Evolutionary conservation across 1,140 invertebrate genomes (phyloP), one percentile per base, ranked within the genome.

Genomic region (Drosophila virilis): DNA sequence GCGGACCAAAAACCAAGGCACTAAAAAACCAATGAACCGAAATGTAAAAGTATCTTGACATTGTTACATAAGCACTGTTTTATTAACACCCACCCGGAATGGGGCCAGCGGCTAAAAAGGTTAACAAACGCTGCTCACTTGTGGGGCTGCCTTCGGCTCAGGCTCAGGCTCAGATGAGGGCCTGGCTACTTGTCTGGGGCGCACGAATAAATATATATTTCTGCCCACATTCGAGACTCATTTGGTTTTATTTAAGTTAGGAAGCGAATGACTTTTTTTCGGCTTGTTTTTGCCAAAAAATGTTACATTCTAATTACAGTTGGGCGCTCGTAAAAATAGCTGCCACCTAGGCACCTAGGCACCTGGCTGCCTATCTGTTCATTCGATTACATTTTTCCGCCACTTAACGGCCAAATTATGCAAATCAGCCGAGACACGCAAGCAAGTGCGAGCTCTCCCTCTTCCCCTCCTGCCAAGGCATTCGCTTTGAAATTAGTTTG

Each of bases 321-420:
- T 65, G 48, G 46, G 51, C 28, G 15, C 42, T 43, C 45, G 55
- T 65, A 75, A 71, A 71, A 75, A 71, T 75, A 71, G 73, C 45
- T 58, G 40, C 48, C 71, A 74, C 64, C 55, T 35, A 68, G 43
- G 54, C 15, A 13, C n/a, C 28, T 55, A n/a, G 33, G 13, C 1
- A 15, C n/a, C 22, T 40, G 12, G 52, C 12, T 43, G 37, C 52
- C 68, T 80, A 84, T 84, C 80, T 79, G 60, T 69, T 84, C 73
- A 74, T 85, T 85, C 70, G 81, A 85, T 80, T 85, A 85, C 77
- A 85, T 77, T 85, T 85, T 85, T 74, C 74, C 74, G 81, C 78
- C 81, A 78, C 74, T 85, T 85, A 85, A 85, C 67, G 77, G 74
- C 43, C 22, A 70, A 80, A 85, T 85, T 78, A 85, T 86, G 78